Evolutionary conservation across 2,797 vertebrate genomes (phyloP).

Genomic region (Pitangus sulphuratus): DNA sequence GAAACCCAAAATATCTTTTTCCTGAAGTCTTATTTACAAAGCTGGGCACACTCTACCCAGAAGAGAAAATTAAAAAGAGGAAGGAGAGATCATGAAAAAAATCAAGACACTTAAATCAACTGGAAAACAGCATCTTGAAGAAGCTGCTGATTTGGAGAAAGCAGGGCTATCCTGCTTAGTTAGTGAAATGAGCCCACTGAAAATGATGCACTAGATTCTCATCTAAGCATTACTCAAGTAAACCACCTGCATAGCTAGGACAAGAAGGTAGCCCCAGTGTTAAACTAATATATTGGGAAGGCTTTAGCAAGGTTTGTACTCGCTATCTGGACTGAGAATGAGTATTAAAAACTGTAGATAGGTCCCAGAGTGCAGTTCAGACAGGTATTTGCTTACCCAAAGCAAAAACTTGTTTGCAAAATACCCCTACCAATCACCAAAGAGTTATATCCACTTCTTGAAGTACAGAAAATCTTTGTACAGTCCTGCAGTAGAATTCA

Average conservation of each 20-base stretch:
- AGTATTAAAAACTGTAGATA: neutral
- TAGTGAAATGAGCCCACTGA: accelerated
- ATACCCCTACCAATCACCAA: neutral
- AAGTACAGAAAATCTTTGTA: constrained; percentile 40
- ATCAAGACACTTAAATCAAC: neutral
- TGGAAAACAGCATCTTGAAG: neutral
- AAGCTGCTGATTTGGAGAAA: neutral
- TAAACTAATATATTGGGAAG: neutral
- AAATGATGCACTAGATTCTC: neutral
- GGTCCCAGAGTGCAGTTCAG: neutral
- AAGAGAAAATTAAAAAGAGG: neutral
- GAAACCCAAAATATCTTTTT: neutral
- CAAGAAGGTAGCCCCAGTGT: neutral
- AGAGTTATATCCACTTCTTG: constrained; percentile 11
- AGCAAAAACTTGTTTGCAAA: constrained; percentile 36
- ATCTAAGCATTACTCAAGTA: neutral
- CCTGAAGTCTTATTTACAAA: neutral
- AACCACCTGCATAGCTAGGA: neutral
- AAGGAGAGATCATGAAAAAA: neutral
- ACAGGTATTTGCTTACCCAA: constrained; percentile 11
- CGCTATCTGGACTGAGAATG: constrained; percentile 1
- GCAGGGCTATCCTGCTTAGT: neutral
- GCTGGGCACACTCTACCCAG: neutral
- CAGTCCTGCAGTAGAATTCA: neutral
- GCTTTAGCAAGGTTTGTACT: neutral